phyloP scores from a whole-genome alignment of 2,797 vertebrate genomes.

The Pantherophis alleghaniensis region DNA sequence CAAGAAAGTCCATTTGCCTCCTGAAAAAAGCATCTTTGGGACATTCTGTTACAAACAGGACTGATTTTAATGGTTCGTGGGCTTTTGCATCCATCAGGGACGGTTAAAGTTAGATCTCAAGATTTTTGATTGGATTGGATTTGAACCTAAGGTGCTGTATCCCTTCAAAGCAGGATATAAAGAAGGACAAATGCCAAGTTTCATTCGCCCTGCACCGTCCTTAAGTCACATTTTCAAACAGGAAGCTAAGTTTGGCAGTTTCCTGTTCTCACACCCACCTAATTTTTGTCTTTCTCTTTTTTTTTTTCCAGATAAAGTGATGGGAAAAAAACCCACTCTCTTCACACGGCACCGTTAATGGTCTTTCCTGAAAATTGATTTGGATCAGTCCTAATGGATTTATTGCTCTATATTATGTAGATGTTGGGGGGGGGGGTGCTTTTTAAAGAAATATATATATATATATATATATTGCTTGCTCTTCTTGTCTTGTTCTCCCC shows the following conservation, averaged over 20 bases:
- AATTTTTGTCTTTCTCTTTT: slow-evolving; percentile 15
- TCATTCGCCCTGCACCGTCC: slow-evolving; percentile 49
- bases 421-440: not conserved
- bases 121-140: not conserved
- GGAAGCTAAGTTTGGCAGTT: slow-evolving; percentile 58
- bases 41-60: not conserved
- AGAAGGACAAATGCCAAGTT: slow-evolving; percentile 22
- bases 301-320: not conserved
- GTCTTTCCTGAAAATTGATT: not conserved
- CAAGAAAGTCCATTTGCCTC: too few relatives aligned
- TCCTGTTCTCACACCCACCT: slow-evolving; percentile 63
- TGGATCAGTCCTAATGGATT: not conserved
- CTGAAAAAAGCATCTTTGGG: not conserved
- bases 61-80: not conserved
- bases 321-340: slow-evolving; percentile 38
- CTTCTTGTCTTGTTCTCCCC: not conserved
- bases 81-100: not conserved
- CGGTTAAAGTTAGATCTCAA: not conserved
- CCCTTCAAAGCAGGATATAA: slow-evolving; percentile 33
- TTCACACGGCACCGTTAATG: not conserved
- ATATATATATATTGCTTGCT: not conserved
- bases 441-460: not conserved
- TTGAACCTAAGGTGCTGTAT: slow-evolving; percentile 48
- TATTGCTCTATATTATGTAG: not conserved
- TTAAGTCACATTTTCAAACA: slow-evolving; percentile 56